Conservation (phyloP, 1,140 invertebrate species). For the Drosophila willistoni region DNA sequence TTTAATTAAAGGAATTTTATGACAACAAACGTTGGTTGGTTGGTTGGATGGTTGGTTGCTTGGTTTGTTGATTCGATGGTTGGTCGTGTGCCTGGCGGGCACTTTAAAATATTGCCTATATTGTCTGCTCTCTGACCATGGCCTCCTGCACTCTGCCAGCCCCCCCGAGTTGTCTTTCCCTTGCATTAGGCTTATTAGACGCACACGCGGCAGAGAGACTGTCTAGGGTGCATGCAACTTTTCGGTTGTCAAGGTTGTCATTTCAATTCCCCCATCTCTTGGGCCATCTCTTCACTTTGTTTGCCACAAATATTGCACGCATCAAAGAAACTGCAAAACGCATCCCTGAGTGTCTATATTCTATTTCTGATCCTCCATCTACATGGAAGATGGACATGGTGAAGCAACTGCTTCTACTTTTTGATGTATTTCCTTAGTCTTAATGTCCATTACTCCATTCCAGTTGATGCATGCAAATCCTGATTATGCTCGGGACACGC, state of each 20-base stretch:
- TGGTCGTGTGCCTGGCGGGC: conserved; percentile 56
- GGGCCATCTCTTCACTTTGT: conserved; percentile 9
- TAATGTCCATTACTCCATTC: conserved; percentile 50
- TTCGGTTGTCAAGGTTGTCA: conserved; percentile 66
- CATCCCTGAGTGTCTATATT: conserved; percentile 28
- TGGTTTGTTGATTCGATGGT: conserved; percentile 16
- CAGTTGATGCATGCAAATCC: conserved; percentile 77
- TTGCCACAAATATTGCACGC: conserved; percentile 69
- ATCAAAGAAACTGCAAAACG: conserved; percentile 62
- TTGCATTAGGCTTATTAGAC: conserved; percentile 78
- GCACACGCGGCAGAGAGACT: conserved; percentile 54
- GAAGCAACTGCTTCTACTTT: conserved; percentile 27
- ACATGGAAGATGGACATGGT: not conserved
- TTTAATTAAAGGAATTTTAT: conserved; percentile 78
- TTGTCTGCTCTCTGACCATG: conserved; percentile 68
- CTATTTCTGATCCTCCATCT: not conserved
- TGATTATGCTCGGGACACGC: conserved; percentile 72
- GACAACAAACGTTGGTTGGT: conserved; percentile 57
- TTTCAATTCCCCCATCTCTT: conserved; percentile 16
- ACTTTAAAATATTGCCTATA: conserved; percentile 81
- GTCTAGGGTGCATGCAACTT: conserved; percentile 47
- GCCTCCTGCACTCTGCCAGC: conserved; percentile 33
- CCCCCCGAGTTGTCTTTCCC: conserved; percentile 29
- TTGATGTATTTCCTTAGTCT: conserved; percentile 62
- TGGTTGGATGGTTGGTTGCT: conserved; percentile 20